These are phyloP conservation scores for Zaprionus inermis DNA, from an alignment of 1,140 invertebrate species.

Conservation along the genomic window DNA sequence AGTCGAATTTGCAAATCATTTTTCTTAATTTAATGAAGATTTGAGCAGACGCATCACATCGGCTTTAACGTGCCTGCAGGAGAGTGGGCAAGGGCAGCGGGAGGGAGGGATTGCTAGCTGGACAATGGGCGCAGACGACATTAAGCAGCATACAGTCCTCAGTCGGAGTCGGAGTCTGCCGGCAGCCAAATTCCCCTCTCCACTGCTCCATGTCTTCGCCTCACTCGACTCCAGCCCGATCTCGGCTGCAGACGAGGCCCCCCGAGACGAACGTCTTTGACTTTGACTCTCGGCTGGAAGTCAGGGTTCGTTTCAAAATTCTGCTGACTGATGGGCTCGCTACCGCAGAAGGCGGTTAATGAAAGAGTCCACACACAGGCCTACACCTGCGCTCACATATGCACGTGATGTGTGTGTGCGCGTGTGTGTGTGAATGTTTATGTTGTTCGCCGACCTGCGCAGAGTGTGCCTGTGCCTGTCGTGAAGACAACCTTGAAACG, in stretches of 20 bases:
- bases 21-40: slow-evolving; percentile 80
- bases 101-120: background rate
- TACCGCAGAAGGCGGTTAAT: slow-evolving; percentile 65
- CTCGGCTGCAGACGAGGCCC: slow-evolving; percentile 16
- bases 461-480: slow-evolving; percentile 35
- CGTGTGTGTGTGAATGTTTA: background rate
- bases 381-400: slow-evolving; percentile 29
- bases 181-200: slow-evolving; percentile 3
- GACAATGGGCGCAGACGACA: slow-evolving; percentile 22
- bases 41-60: slow-evolving; percentile 57
- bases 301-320: slow-evolving; percentile 67
- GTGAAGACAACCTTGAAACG: slow-evolving; percentile 75
- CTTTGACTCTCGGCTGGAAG: slow-evolving; percentile 37
- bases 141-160: slow-evolving; percentile 33
- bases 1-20: slow-evolving; percentile 76
- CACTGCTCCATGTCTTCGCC: slow-evolving; percentile 35
- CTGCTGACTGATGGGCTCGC: slow-evolving; percentile 61
- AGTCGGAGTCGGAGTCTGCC: slow-evolving; percentile 4
- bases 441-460: background rate
- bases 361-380: slow-evolving; percentile 57
- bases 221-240: slow-evolving; percentile 20
- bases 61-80: slow-evolving; percentile 61
- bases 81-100: background rate
- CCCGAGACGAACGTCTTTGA: background rate
- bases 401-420: background rate